Conservation (phyloP, 1,140 invertebrate genomes). For the Camponotus floridanus region DNA sequence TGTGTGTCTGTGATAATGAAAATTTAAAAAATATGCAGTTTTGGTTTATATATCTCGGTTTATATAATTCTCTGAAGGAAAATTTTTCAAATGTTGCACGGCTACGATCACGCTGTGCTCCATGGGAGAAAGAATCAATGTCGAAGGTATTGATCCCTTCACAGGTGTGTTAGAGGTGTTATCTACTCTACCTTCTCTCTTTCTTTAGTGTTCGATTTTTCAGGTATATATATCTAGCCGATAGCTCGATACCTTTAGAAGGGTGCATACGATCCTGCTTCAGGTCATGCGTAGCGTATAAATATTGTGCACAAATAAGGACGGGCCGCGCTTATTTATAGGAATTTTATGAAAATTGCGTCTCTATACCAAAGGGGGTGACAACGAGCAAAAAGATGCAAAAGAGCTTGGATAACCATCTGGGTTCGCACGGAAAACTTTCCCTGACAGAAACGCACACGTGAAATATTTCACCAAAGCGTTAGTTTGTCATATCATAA, state of each 20-base stretch:
- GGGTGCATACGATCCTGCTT: constrained; percentile 36
- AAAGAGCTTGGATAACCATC: constrained; percentile 42
- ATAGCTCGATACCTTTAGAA: constrained; percentile 39
- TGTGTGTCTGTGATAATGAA: neutral
- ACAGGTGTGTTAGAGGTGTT: constrained; percentile 63
- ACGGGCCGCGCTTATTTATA: constrained; percentile 79
- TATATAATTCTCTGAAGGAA: neutral
- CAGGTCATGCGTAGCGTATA: constrained; percentile 80
- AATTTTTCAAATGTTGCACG: constrained; percentile 36
- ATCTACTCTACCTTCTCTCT: constrained; percentile 41
- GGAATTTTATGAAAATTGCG: constrained; percentile 82
- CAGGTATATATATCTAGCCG: constrained; percentile 25
- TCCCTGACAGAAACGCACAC: constrained; percentile 21
- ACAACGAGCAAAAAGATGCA: neutral
- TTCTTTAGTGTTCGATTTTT: constrained; percentile 45
- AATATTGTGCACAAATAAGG: constrained; percentile 84
- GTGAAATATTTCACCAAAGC: neutral
- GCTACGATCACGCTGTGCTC: constrained; percentile 21
- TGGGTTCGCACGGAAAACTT: constrained; percentile 38
- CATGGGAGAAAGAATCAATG: constrained; percentile 41
- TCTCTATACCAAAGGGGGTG: constrained; percentile 21
- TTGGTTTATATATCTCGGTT: neutral
- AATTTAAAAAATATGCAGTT: neutral
- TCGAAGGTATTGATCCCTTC: constrained; percentile 54
- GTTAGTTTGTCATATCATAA: neutral